phyloP scores from a whole-genome alignment of 2,888 invertebrate genomes.

The Corbicula japonica region DNA sequence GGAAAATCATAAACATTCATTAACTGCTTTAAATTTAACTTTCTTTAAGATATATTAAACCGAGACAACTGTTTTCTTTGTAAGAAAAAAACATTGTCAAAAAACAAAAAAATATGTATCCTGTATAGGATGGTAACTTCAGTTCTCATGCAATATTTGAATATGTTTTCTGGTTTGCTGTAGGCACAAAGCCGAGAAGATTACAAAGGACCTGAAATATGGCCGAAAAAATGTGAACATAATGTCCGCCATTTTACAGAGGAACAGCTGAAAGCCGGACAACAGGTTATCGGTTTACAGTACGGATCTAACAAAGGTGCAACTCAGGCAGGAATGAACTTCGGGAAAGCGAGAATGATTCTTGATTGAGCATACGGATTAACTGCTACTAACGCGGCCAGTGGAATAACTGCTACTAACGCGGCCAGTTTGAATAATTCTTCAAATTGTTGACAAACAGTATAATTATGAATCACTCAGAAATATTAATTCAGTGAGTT shows the following conservation, averaged over 20 bases:
- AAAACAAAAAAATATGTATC: neutral
- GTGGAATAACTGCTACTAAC: no score
- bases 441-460: no score
- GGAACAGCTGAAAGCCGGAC: constrained; percentile 96
- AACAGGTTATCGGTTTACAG: constrained; percentile 93
- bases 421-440: no score
- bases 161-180: no score
- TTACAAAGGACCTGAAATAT: constrained; percentile 91
- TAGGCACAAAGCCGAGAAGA: constrained; percentile 79
- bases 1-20: no score
- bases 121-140: constrained; percentile 47
- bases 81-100: no score
- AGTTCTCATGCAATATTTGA: constrained; percentile 41
- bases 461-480: no score
- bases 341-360: constrained; percentile 85
- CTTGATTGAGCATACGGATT: constrained; percentile 59
- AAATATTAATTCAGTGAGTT: no score
- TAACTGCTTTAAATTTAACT: no score
- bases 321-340: constrained; percentile 96
- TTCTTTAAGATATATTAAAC: no score
- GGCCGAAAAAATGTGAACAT: constrained; percentile 98
- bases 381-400: no score
- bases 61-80: no score
- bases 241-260: constrained; percentile 97
- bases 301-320: constrained; percentile 98